Conservation (phyloP, 2,113 vertebrate genomes). For the Polypterus bichir region DNA sequence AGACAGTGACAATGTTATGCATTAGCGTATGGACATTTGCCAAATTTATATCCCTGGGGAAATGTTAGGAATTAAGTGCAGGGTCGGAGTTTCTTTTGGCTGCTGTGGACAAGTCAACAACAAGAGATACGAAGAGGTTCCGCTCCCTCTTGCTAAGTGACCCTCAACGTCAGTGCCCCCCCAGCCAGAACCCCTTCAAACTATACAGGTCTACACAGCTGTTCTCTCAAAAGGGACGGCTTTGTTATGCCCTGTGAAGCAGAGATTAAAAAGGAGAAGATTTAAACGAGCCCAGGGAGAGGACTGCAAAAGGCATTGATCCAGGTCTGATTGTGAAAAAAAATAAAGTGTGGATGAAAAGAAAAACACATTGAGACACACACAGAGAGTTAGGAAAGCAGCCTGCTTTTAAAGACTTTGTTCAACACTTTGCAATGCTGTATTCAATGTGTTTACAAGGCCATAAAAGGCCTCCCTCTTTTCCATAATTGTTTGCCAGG, state of each 20-base stretch:
- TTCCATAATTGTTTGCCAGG: background rate
- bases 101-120: too few species aligned
- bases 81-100: too few species aligned
- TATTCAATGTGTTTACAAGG: slow-evolving; percentile 66
- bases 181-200: slow-evolving; percentile 30
- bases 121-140: slow-evolving; percentile 25
- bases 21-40: too few species aligned
- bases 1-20: too few species aligned
- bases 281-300: slow-evolving; percentile 53
- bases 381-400: slow-evolving; percentile 43
- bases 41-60: too few species aligned
- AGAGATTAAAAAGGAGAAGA: slow-evolving; percentile 51
- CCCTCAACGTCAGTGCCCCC: slow-evolving; percentile 43
- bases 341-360: slow-evolving; percentile 9
- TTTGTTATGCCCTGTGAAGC: slow-evolving; percentile 41
- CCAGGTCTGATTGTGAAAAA: slow-evolving; percentile 39
- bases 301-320: slow-evolving; percentile 58
- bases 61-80: too few species aligned
- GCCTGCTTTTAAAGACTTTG: slow-evolving; percentile 70
- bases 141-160: slow-evolving; percentile 42
- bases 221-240: slow-evolving; percentile 50
- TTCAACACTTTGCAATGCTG: slow-evolving; percentile 60
- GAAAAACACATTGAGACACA: slow-evolving; percentile 25
- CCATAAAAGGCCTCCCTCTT: slow-evolving; percentile 42
- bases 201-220: slow-evolving; percentile 35